Evolutionary conservation across 2,797 vertebrate species (phyloP).

Genomic region (Helarctos malayanus): DNA sequence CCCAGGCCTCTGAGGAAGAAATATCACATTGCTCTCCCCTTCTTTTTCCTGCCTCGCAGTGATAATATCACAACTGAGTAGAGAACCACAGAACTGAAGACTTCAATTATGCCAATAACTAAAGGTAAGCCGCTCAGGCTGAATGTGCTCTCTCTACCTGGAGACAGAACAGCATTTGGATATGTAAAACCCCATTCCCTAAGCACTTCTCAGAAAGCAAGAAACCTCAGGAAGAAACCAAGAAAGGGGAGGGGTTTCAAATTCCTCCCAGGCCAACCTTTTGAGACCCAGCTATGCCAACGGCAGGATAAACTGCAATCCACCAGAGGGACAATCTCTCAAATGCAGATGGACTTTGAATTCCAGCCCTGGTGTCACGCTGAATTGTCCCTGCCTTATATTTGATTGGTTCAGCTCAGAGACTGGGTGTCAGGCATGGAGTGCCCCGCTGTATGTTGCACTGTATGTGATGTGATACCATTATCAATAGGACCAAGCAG

Average conservation of each 20-base stretch:
- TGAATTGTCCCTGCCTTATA: neutral
- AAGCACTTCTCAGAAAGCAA: neutral
- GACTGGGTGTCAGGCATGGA: neutral
- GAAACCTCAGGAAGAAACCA: constrained; percentile 47
- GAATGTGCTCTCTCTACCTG: neutral
- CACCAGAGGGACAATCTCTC: neutral
- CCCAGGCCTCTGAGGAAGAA: constrained; percentile 64
- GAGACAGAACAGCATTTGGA: constrained; percentile 29
- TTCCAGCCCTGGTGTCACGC: neutral
- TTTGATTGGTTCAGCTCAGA: constrained; percentile 13
- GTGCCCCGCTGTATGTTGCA: neutral
- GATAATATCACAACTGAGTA: neutral
- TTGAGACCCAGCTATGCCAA: neutral
- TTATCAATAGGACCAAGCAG: neutral
- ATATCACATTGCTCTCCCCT: neutral
- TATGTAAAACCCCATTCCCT: neutral
- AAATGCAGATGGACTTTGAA: neutral
- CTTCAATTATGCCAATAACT: neutral
- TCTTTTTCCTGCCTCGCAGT: constrained; percentile 37
- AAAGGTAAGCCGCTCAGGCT: neutral
- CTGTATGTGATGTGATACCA: neutral
- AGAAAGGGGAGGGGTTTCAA: neutral
- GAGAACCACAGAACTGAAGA: neutral
- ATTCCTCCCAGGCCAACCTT: neutral
- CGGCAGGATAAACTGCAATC: neutral